Evolutionary conservation across 1,140 invertebrate species (phyloP).

Genomic region (Mactra quadrangularis): DNA sequence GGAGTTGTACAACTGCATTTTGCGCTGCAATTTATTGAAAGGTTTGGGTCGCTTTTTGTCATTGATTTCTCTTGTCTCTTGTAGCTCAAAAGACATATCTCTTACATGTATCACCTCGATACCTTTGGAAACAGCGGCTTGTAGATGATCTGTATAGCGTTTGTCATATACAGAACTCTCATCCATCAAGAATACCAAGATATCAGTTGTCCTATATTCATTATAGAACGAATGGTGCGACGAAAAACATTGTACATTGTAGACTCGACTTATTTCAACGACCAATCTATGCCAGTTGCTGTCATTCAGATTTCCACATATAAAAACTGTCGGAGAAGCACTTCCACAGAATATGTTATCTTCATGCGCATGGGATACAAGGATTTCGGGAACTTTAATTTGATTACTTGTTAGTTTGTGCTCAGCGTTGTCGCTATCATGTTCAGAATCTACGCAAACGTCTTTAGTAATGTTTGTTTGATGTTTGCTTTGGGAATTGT

Average conservation of each 20-base stretch:
- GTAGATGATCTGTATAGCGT: background rate
- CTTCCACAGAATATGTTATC: background rate
- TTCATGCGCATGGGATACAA: background rate
- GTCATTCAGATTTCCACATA: slow-evolving; percentile 30
- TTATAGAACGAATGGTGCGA: background rate
- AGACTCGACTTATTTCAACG: slow-evolving; percentile 10
- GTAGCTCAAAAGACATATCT: slow-evolving; percentile 4
- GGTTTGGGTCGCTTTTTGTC: background rate
- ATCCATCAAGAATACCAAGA: slow-evolving; percentile 36
- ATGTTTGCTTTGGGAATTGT: background rate
- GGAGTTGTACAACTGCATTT: background rate
- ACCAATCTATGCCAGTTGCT: slow-evolving; percentile 32
- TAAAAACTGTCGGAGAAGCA: background rate
- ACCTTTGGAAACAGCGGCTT: background rate
- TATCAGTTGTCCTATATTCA: background rate
- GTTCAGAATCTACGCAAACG: background rate
- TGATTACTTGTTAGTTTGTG: background rate
- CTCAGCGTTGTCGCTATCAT: background rate
- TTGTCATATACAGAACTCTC: background rate
- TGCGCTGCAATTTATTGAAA: background rate
- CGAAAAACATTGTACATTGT: slow-evolving; percentile 3
- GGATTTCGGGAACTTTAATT: slow-evolving; percentile 9
- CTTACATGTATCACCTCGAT: slow-evolving; percentile 9
- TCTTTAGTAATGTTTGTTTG: background rate
- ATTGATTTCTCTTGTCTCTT: background rate